Evolutionary conservation across 2,113 vertebrate genomes (phyloP).

Genomic region (Stigmatopora argus): DNA sequence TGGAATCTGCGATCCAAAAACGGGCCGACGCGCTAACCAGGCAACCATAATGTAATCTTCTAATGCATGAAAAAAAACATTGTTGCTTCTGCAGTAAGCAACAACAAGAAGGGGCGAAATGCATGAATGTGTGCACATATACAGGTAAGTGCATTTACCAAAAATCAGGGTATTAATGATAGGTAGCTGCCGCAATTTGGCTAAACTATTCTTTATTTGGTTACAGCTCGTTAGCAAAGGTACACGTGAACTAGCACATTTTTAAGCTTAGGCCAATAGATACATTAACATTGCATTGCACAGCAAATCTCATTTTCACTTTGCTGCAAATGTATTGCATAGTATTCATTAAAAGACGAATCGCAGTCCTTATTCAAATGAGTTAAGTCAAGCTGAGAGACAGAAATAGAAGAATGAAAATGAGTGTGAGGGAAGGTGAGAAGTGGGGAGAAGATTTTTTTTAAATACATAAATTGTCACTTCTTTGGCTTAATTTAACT

Average conservation of each 20-base stretch:
- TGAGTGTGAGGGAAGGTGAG: conserved; percentile 24
- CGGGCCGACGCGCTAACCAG: no score
- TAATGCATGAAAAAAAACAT: conserved; percentile 20
- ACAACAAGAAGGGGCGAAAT: conserved; percentile 4
- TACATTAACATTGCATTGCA: conserved; percentile 2
- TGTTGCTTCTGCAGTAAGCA: conserved; percentile 25
- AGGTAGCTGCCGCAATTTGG: conserved; percentile 25
- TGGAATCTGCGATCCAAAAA: no score
- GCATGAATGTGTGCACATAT: neutral
- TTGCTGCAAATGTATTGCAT: neutral
- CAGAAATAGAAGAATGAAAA: conserved; percentile 20
- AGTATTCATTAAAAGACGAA: conserved; percentile 25
- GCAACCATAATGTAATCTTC: no score
- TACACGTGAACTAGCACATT: neutral
- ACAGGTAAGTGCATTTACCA: conserved; percentile 10
- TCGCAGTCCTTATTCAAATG: conserved; percentile 32
- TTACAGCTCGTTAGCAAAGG: conserved; percentile 17
- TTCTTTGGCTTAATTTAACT: conserved; percentile 5
- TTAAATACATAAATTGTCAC: conserved; percentile 5
- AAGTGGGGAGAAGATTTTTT: conserved; percentile 6
- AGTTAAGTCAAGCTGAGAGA: conserved; percentile 17
- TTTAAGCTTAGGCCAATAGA: neutral
- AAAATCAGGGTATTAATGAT: conserved; percentile 18
- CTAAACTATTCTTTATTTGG: conserved; percentile 25
- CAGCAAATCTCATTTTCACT: conserved; percentile 10